Evolutionary conservation across 2,888 invertebrate species (phyloP).

Genomic region (Drosophila buzzatii): DNA sequence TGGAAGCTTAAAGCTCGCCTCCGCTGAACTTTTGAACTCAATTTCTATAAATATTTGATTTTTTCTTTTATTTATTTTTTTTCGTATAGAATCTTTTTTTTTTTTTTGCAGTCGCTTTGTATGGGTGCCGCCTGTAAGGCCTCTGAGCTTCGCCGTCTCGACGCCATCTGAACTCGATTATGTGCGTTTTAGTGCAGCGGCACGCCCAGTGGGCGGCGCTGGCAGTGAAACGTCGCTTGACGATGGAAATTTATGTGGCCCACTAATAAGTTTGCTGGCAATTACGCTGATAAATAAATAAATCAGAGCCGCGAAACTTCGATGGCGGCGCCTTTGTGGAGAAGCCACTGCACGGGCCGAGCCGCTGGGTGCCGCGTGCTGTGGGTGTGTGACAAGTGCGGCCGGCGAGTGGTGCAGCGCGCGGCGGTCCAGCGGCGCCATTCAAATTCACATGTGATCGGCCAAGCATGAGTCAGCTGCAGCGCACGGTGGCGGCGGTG

Average conservation of each 20-base stretch:
- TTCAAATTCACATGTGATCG: constrained; percentile 75
- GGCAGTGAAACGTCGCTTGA: constrained; percentile 25
- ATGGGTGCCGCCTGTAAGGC: not conserved
- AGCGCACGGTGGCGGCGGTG: constrained; percentile 5
- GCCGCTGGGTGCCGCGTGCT: constrained; percentile 49
- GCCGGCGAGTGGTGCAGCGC: constrained; percentile 4
- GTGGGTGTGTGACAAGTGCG: constrained; percentile 76
- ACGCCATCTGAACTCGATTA: constrained; percentile 3
- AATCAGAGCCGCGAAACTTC: constrained; percentile 58
- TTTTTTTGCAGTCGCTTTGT: not conserved
- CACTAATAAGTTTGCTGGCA: constrained; percentile 63
- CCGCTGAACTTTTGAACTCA: not conserved
- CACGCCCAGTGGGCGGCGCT: constrained; percentile 26
- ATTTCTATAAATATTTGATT: not conserved
- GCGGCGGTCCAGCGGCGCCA: constrained; percentile 47
- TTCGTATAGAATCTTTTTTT: not conserved
- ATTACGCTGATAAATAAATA: constrained; percentile 76
- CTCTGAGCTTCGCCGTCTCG: not conserved
- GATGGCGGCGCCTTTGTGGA: constrained; percentile 52
- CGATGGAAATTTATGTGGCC: constrained; percentile 54
- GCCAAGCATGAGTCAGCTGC: constrained; percentile 65
- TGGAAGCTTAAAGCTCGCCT: not conserved
- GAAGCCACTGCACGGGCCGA: not conserved
- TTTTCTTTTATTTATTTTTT: not conserved
- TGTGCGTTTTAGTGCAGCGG: constrained; percentile 22